Base-by-base conservation (phyloP, 1,140 invertebrate genomes). In the Cydia amplana region DNA sequence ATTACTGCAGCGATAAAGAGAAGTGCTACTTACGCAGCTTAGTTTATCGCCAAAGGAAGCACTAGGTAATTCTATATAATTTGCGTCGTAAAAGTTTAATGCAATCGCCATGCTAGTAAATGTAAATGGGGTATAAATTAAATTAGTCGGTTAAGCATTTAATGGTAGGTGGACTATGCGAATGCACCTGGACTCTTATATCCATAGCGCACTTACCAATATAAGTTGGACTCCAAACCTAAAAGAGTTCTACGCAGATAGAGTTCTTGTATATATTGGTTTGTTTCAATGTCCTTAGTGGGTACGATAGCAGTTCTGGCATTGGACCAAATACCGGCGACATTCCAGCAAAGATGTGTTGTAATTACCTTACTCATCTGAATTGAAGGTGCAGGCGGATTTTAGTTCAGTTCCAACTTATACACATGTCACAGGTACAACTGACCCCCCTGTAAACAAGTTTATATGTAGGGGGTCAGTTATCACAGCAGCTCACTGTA, bases 331-430 rank as follows among this genome's bases (percentile, higher is more conserved):
- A 67, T 67, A 32, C 16, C 4, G 64, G 25, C 10, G 64, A 36
- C 64, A 67, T 67, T 67, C 64, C 64, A 25, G 64, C 64, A 36
- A 32, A 67, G 64, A 32, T 32, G 64, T n/a, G 25, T 12, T 32
- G 64, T 32, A 67, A 64, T 67, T 67, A 32, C 28, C 64, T 32
- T 67, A 67, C 64, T 67, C 25, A 32, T 67, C 10, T 32, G 64
- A 67, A 67, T 67, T 36, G 64, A 32, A 67, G 64, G 64, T 12
- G 16, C 63, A 67, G 23, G n/a, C 16, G 28, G 28, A 55, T 55
- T 55, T 55, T 55, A 46, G 12, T 46, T 46, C 51, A 18, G 0
- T 1, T 55, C 51, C 5, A 55, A 9, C n/a, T 55, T 55, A 55
- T 46, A 12, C 14, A 16, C 12, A 46, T 16, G 12, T 16, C 36